A percentile compares a stretch with the other conserved stretches of the same genome.
phyloP scores from a whole-genome alignment of 2,113 vertebrate species.

The Etheostoma spectabile region DNA sequence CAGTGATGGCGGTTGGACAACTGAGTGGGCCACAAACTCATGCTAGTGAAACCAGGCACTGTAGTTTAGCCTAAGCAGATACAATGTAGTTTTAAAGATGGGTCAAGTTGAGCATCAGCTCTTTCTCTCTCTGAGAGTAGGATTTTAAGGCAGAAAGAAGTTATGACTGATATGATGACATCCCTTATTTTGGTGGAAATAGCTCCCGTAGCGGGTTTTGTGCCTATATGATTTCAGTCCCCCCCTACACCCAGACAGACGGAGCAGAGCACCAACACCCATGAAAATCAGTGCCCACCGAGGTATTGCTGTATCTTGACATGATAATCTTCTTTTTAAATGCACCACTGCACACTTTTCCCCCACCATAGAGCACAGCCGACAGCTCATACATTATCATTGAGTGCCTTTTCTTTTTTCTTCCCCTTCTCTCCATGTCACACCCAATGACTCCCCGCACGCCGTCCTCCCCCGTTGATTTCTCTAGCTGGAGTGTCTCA shows the following conservation, averaged over 20 bases:
- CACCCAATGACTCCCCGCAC: slow-evolving; percentile 45
- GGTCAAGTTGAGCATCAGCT: not conserved
- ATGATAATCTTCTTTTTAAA: slow-evolving; percentile 85
- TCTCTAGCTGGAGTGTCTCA: slow-evolving; percentile 59
- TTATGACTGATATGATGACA: too few species aligned
- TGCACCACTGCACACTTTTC: slow-evolving; percentile 74
- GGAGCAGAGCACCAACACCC: slow-evolving; percentile 34
- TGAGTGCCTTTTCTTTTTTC: slow-evolving; percentile 73
- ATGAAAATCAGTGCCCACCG: slow-evolving; percentile 68
- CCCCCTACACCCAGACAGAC: slow-evolving; percentile 39
- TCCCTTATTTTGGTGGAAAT: too few species aligned
- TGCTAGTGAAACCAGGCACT: not conserved
- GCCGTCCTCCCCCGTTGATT: slow-evolving; percentile 19
- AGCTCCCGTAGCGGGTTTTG: too few species aligned
- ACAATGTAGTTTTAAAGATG: not conserved
- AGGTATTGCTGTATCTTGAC: slow-evolving; percentile 82
- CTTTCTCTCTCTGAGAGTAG: not conserved
- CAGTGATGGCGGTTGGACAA: not conserved
- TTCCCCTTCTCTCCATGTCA: slow-evolving; percentile 61
- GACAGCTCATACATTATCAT: slow-evolving; percentile 83
- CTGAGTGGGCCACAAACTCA: not conserved
- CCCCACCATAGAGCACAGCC: slow-evolving; percentile 50
- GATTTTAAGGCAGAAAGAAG: not conserved
- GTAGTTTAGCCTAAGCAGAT: not conserved
- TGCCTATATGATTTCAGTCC: too few species aligned